Evolutionary conservation across 1,140 invertebrate species (phyloP).

Genomic region (Drosophila sucinea): DNA sequence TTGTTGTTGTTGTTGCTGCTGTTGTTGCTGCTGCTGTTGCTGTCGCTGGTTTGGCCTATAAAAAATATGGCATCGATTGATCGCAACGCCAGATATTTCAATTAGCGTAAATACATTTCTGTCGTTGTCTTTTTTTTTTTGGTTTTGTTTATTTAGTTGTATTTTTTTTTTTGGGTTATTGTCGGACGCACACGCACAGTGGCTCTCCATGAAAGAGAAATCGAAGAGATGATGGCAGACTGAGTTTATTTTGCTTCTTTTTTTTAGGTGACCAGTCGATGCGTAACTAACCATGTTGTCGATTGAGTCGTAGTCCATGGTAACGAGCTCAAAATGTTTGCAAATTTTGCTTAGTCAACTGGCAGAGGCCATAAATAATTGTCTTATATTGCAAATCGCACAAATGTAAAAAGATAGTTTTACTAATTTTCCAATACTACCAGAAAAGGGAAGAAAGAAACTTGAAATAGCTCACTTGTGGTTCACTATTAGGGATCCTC

Average conservation of each 20-base stretch:
- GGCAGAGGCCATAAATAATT: slow-evolving; percentile 5
- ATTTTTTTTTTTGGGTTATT: slow-evolving; percentile 20
- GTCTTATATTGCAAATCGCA: slow-evolving; percentile 54
- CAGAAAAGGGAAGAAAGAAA: slow-evolving; percentile 3
- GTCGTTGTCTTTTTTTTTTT: slow-evolving; percentile 47
- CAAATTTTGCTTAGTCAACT: slow-evolving; percentile 52
- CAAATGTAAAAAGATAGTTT: slow-evolving; percentile 37
- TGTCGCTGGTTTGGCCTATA: slow-evolving; percentile 63
- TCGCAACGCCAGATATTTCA: slow-evolving; percentile 80
- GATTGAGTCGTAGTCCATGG: slow-evolving; percentile 32
- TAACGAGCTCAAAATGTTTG: slow-evolving; percentile 47
- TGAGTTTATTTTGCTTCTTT: slow-evolving; percentile 22
- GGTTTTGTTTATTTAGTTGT: slow-evolving; percentile 8
- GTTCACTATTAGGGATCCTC: slow-evolving; percentile 82
- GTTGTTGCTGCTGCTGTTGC: slow-evolving; percentile 20
- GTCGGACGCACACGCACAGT: slow-evolving; percentile 41
- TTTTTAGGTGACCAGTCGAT: slow-evolving; percentile 34
- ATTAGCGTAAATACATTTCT: slow-evolving; percentile 82
- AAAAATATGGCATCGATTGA: slow-evolving; percentile 81
- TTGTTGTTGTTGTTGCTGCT: slow-evolving; percentile 33
- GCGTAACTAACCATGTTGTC: slow-evolving; percentile 49
- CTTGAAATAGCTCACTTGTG: background rate
- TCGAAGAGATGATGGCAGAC: slow-evolving; percentile 61
- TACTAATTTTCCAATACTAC: slow-evolving; percentile 34
- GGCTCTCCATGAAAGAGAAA: slow-evolving; percentile 63